phyloP scores from a whole-genome alignment of 2,797 vertebrate genomes.

The Melanotaenia boesemani region DNA sequence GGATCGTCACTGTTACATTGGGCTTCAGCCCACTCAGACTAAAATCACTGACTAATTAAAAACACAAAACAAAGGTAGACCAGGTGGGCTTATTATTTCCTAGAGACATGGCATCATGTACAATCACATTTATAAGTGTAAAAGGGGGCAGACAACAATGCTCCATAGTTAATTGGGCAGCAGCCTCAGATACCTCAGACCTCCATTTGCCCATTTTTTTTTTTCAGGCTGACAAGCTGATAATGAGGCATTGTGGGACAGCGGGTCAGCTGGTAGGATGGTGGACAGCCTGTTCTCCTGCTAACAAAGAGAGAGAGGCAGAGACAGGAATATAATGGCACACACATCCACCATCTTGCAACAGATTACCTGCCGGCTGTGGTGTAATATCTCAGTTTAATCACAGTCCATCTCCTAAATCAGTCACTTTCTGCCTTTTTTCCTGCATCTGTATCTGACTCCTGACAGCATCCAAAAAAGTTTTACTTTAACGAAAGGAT shows the following conservation, averaged over 20 bases:
- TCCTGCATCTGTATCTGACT: background rate
- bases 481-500: background rate
- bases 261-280: slow-evolving; percentile 65
- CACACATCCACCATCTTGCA: slow-evolving; percentile 75
- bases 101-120: slow-evolving; percentile 33
- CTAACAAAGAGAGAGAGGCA: slow-evolving; percentile 58
- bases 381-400: slow-evolving; percentile 74
- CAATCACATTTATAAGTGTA: slow-evolving; percentile 28
- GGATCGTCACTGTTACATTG: slow-evolving; percentile 12
- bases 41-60: slow-evolving; percentile 51
- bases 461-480: background rate
- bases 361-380: slow-evolving; percentile 83
- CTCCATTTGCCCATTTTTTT: slow-evolving; percentile 72
- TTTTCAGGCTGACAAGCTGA: slow-evolving; percentile 76
- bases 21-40: background rate
- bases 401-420: slow-evolving; percentile 57
- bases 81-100: slow-evolving; percentile 38
- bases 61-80: slow-evolving; percentile 32
- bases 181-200: slow-evolving; percentile 57
- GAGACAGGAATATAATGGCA: slow-evolving; percentile 56
- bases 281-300: slow-evolving; percentile 53
- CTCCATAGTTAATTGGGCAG: slow-evolving; percentile 70
- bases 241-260: slow-evolving; percentile 82
- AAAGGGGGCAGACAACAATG: slow-evolving; percentile 54
- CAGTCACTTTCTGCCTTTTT: slow-evolving; percentile 36